Base-by-base conservation (phyloP, 2,113 vertebrate genomes). In the Oxygymnocypris stewartii region DNA sequence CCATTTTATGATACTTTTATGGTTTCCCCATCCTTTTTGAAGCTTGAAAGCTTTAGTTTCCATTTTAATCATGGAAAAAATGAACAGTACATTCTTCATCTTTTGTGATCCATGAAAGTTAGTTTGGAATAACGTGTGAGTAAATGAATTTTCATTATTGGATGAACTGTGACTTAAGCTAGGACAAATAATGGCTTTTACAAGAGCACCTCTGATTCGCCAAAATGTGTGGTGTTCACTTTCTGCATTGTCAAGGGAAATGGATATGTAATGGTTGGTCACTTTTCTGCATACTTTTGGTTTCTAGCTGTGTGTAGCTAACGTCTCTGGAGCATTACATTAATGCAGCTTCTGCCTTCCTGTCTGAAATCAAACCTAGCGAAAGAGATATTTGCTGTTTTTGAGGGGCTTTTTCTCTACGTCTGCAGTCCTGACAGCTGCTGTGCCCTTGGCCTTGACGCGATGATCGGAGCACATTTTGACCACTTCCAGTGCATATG, bases 221-320 rank as follows among this genome's bases (percentile, higher is more conserved):
- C 42, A 61, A 11, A 67, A 59, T 76, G 76, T 47, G 63, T 40
- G 47, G 42, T 79, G 54, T 85, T 42, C 78, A 25, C 40, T 82
- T 12, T 82, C 61, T 78, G 28, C 47, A 54, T n/a, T 75, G 84
- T 84, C 31, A 54, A 57, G 54, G 65, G 25, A 84, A 61, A 42
- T 80, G 67, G 51, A 73, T 54, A 67, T 79, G 49, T 51, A 85
- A 79, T 86, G 78, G 61, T 81, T 40, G 44, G 78, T 74, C 65
- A 81, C 79, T 73, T 40, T 86, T 86, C 85, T 74, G 49, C 57
- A 42, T 69, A 20, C n/a, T 47, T 28, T 85, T 85, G 25, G 73
- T 28, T 77, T 57, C 35, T 37, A 75, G 69, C 82, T 84, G 35
- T 71, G 44, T 71, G 49, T 57, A 9, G 35, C 37, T 61, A 84